phyloP scores from a whole-genome alignment of 2,888 invertebrate genomes.

The Epinotia demarniana region DNA sequence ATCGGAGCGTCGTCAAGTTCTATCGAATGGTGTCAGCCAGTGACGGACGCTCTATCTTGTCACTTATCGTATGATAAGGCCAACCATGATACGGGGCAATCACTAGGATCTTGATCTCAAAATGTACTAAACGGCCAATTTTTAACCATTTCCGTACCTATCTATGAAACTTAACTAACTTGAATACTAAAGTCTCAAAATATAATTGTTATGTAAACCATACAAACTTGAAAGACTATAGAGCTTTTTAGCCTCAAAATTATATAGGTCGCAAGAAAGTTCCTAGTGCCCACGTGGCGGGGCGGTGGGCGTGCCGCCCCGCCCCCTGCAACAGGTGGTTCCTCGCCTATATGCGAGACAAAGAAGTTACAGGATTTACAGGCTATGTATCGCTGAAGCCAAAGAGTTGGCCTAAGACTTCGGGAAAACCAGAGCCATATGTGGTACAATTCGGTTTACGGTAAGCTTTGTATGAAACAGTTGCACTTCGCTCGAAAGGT shows the following conservation, averaged over 20 bases:
- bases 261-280: slow-evolving; percentile 26
- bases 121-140: not conserved
- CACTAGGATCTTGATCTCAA: not conserved
- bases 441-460: too few species aligned
- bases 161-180: not conserved
- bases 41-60: too few species aligned
- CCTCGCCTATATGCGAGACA: slow-evolving; percentile 48
- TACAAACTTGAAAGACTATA: not conserved
- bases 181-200: not conserved
- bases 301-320: slow-evolving; percentile 78
- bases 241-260: not conserved
- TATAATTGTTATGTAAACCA: not conserved
- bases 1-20: too few species aligned
- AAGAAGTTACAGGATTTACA: slow-evolving; percentile 19
- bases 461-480: too few species aligned
- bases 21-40: too few species aligned
- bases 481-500: too few species aligned
- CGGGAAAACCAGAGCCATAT: not conserved
- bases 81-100: too few species aligned
- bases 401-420: slow-evolving; percentile 6
- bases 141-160: too few species aligned
- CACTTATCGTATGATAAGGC: too few species aligned
- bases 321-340: slow-evolving; percentile 78
- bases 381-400: slow-evolving; percentile 4
- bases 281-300: slow-evolving; percentile 61